phyloP scores from a whole-genome alignment of 1,140 invertebrate genomes.

The Danaus plexippus region DNA sequence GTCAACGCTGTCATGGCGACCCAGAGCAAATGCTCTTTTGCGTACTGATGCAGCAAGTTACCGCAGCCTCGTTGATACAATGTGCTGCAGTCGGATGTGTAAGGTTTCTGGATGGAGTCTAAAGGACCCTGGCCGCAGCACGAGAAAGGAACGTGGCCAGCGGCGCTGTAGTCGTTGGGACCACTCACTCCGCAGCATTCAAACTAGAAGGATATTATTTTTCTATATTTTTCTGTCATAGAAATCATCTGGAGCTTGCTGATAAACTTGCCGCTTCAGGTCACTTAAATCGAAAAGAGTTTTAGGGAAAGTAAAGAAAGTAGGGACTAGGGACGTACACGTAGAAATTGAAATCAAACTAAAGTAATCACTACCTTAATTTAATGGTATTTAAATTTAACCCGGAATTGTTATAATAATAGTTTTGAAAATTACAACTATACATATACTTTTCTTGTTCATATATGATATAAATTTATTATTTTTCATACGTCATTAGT shows the following conservation, averaged over 20 bases:
- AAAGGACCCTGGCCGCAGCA: slow-evolving; percentile 65
- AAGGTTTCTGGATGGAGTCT: slow-evolving; percentile 41
- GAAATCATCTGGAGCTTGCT: too few species aligned
- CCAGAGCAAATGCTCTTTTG: slow-evolving; percentile 60
- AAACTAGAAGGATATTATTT: slow-evolving; percentile 62
- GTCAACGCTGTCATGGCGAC: slow-evolving; percentile 65
- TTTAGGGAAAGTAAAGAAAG: not conserved
- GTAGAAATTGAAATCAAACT: too few species aligned
- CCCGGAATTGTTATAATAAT: too few species aligned
- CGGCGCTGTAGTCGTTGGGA: slow-evolving; percentile 65
- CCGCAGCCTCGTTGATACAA: slow-evolving; percentile 69
- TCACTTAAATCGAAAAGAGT: not conserved
- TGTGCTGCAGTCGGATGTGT: slow-evolving; percentile 44
- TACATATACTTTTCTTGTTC: too few species aligned
- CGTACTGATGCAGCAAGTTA: slow-evolving; percentile 60
- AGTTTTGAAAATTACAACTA: too few species aligned
- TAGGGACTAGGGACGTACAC: not conserved
- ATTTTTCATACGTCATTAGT: too few species aligned
- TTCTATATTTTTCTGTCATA: too few species aligned
- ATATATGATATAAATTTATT: too few species aligned
- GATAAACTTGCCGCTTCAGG: not conserved
- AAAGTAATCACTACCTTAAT: too few species aligned
- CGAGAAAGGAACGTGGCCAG: slow-evolving; percentile 67
- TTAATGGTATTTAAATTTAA: too few species aligned
- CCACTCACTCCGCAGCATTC: slow-evolving; percentile 75